Base-by-base conservation (phyloP, 1,140 invertebrate species). In the Drosophila parabipectinata region DNA sequence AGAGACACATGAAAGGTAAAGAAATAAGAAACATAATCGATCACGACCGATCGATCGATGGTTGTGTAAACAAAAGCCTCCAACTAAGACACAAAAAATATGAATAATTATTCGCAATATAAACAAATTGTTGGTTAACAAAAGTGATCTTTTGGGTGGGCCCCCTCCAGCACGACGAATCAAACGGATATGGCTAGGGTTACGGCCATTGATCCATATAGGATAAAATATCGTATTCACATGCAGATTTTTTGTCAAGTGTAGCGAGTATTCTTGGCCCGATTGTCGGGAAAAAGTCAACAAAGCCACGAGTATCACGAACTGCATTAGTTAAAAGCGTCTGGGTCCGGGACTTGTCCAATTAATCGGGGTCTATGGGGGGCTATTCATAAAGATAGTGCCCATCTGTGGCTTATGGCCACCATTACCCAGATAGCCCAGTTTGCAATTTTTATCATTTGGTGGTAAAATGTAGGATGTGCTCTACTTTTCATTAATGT, bases 31-130 rank as follows among this genome's bases (percentile, higher is more conserved):
- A 76, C 39, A 60, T 88, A 82, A 88, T 87, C 82, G 82, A 87
- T 87, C 82, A 87, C 82, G 82, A 87, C 79, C 62, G 75, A 85
- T 85, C 82, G 14, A 41, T n/a, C 39, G 41, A 44, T 44, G 41
- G 41, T 71, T 44, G 56, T 59, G 61, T 63, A 71, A 83, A 69
- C 79, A 78, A 82, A 34, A 73, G 56, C 59, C 54, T 45, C 41
- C 56, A 45, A 64, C 67, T 73, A 61, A 74, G 59, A 30, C 30
- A 63, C 51, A 68, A 32, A 74, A 59, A 81, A 52, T 77, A 75
- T 82, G 74, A 85, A 85, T 82, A 85, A 87, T 77, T 62, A 34
- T 51, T 12, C 58, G 77, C 64, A 81, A 79, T 73, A 58, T 32
- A 51, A 57, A 15, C 18, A 34, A 44, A 34, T 51, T 60, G 72